Percentiles rank a stretch among this genome's conserved stretches.
These are phyloP conservation scores for Lepidotrigona ventralis DNA, from an alignment of 1,140 invertebrate species.

Conservation along the genomic window DNA sequence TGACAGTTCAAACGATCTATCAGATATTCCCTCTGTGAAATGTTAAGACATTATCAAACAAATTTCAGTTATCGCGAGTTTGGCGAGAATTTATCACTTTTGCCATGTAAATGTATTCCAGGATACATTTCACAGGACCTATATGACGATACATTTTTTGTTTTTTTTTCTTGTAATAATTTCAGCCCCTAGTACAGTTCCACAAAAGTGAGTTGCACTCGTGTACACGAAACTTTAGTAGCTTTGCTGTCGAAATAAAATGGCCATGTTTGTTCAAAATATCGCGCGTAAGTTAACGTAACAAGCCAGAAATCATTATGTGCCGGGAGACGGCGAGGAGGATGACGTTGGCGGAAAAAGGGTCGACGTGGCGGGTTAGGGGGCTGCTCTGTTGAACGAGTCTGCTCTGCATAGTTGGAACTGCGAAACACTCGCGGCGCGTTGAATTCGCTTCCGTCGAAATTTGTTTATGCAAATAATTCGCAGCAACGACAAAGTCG, in stretches of 20 bases:
- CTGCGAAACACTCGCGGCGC: constrained; percentile 53
- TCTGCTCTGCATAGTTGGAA: constrained; percentile 61
- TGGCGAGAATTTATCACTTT: not conserved
- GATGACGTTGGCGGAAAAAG: not conserved
- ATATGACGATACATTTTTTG: not conserved
- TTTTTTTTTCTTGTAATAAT: not conserved
- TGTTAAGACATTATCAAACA: no score
- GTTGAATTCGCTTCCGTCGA: constrained; percentile 68
- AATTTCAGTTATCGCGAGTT: not conserved
- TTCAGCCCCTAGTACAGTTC: not conserved
- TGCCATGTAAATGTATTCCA: not conserved
- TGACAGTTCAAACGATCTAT: no score
- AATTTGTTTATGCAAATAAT: constrained; percentile 78
- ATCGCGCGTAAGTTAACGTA: constrained; percentile 58
- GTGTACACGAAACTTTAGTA: not conserved
- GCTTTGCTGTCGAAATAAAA: constrained; percentile 23
- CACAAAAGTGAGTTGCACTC: no score
- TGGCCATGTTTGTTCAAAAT: constrained; percentile 49
- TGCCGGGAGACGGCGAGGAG: not conserved
- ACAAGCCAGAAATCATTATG: constrained; percentile 61
- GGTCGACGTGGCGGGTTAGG: not conserved
- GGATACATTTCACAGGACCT: not conserved
- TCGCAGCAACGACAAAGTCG: constrained; percentile 67
- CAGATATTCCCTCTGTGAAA: no score
- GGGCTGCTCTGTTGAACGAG: constrained; percentile 42